Evolutionary conservation across 2,888 invertebrate genomes (phyloP).

Genomic region (Drosophila niveifrons): DNA sequence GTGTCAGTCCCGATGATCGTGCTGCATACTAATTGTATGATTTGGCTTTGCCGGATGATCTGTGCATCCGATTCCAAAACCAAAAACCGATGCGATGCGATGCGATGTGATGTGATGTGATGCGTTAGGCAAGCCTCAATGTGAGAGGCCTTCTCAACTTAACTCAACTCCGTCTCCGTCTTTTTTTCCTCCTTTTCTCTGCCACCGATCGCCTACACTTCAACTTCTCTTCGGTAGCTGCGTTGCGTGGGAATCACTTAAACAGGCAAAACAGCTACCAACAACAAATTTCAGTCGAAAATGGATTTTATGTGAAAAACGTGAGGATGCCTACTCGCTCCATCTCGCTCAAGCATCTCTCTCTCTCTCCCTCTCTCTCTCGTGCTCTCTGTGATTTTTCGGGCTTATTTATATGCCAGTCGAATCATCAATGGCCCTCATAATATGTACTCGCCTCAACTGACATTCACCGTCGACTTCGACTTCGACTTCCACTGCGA

Average conservation of each 20-base stretch:
- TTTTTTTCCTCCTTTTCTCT: neutral
- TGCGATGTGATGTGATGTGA: conserved; percentile 56
- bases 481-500: conserved; percentile 31
- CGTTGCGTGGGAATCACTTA: conserved; percentile 70
- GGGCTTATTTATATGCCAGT: conserved; percentile 74
- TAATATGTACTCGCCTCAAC: conserved; percentile 57
- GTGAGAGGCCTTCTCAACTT: conserved; percentile 2
- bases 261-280: conserved; percentile 69
- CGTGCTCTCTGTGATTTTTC: conserved; percentile 25
- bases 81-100: conserved; percentile 33
- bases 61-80: conserved; percentile 66
- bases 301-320: conserved; percentile 83
- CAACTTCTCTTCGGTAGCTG: conserved; percentile 51
- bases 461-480: conserved; percentile 57
- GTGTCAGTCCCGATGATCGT: conserved; percentile 46
- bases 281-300: conserved; percentile 72
- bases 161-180: conserved; percentile 1
- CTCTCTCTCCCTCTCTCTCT: neutral
- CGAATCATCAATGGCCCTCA: conserved; percentile 80
- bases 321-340: conserved; percentile 81
- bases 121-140: conserved; percentile 45
- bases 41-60: conserved; percentile 52
- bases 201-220: conserved; percentile 25
- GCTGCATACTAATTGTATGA: conserved; percentile 69
- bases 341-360: conserved; percentile 10